Evolutionary conservation across 2,797 vertebrate species (phyloP), one percentile per base, ranked within the genome.

Genomic region (Brachymystax lenok): DNA sequence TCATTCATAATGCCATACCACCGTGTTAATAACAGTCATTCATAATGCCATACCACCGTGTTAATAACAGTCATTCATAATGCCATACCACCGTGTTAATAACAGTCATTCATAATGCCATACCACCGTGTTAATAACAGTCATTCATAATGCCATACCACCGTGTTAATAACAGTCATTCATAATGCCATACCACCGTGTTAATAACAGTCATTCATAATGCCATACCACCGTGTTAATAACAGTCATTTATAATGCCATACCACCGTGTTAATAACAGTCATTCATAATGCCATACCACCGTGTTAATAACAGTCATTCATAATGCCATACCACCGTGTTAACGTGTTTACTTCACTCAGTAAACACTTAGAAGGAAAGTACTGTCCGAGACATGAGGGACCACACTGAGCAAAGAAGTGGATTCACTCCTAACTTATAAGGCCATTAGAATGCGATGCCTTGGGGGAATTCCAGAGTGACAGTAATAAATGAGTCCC

Each of bases 401-500:
- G n/a, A 61, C 73, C 19, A 66, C 66, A 40, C 30, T 80, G 33
- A 21, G n/a, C n/a, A 61, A 35, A 61, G 30, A 71, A 71, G 72
- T 76, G 77, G 80, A 85, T 72, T 83, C 78, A 76, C 68, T 88
- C 81, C 76, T 27, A 73, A 81, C 74, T 87, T 82, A 88, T 89
- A 85, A 82, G 35, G 82, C 79, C 86, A 90, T 86, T 81, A 87
- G 73, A 71, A 76, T 0, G 1, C 27, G 73, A 85, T 51, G 85
- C 88, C 87, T 76, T 67, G 84, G 90, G 80, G 27, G 86, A 86
- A 93, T 90, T 92, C 89, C 88, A 80, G 70, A 70, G 74, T 75
- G 82, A 83, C 82, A 83, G 79, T 79, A 40, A 74, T 86, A 88
- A 92, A 91, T 81, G 82, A 86, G 80, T 61, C 80, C 79, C 70